phyloP scores from a whole-genome alignment of 2,113 vertebrate genomes.

The Ophiodon elongatus region DNA sequence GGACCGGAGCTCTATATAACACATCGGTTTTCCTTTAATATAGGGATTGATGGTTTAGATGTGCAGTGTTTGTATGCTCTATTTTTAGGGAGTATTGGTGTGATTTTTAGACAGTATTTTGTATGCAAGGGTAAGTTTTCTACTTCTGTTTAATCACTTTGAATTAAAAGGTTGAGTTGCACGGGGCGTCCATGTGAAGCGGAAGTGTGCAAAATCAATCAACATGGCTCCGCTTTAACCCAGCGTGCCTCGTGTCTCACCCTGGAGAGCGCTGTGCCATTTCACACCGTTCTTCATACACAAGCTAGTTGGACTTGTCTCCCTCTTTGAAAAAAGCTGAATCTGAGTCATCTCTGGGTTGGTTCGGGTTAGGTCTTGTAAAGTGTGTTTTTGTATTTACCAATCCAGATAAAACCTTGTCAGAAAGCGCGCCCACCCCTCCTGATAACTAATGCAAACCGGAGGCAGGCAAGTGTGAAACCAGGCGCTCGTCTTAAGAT shows the following conservation, averaged over 20 bases:
- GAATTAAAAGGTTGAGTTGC: constrained; percentile 7
- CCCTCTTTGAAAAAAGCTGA: neutral
- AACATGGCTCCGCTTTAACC: constrained; percentile 25
- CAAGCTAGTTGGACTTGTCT: constrained; percentile 1
- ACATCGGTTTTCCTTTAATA: neutral
- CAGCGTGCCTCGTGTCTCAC: constrained; percentile 4
- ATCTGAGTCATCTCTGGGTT: neutral
- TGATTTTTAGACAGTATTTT: neutral
- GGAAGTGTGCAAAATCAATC: constrained; percentile 46
- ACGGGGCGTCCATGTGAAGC: constrained; percentile 18
- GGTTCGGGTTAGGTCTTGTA: neutral
- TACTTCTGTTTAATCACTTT: neutral
- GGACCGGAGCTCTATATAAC: neutral
- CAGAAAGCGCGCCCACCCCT: neutral
- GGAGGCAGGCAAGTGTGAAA: constrained; percentile 42
- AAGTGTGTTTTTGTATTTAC: neutral
- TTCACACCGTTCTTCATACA: constrained; percentile 12
- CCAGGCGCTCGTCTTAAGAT: constrained; percentile 39
- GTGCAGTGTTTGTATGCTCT: neutral
- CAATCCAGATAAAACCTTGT: constrained; percentile 1
- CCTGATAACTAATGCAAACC: constrained; percentile 1
- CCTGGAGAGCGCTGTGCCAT: neutral
- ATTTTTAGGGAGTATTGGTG: neutral
- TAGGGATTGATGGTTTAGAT: neutral
- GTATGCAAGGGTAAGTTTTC: neutral